phyloP scores from a whole-genome alignment of 1,140 invertebrate genomes.

The Phenacoccus solenopsis region DNA sequence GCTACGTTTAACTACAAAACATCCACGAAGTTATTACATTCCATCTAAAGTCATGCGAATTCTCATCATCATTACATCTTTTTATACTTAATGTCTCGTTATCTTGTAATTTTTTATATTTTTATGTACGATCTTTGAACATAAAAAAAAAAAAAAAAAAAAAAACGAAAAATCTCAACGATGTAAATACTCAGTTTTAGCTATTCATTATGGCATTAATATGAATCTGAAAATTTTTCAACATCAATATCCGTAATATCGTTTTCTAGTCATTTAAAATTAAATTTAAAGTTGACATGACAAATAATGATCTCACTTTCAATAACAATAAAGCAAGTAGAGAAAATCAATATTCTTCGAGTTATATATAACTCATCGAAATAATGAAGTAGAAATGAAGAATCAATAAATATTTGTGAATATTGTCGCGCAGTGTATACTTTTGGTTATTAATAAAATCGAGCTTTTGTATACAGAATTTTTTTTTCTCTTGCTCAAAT shows the following conservation, averaged over 20 bases:
- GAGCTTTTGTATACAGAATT: background rate
- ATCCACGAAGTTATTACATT: background rate
- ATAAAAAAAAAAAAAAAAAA: no score
- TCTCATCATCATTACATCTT: background rate
- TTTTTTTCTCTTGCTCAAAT: background rate
- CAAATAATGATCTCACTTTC: conserved; percentile 4
- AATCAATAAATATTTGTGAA: no score
- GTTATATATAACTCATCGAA: background rate
- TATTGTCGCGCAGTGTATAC: background rate
- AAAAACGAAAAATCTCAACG: background rate
- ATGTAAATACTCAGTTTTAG: background rate
- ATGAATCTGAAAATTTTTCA: no score
- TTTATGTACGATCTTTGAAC: background rate
- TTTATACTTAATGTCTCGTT: background rate
- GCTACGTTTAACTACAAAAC: background rate
- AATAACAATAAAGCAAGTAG: background rate
- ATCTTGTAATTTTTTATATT: background rate
- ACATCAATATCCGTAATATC: background rate
- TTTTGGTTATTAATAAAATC: background rate
- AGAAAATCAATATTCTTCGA: background rate
- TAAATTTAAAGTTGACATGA: background rate
- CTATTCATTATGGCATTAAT: no score
- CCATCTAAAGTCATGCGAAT: background rate
- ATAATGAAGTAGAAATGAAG: no score
- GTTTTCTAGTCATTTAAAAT: conserved; percentile 2